Base-by-base conservation (phyloP, 37 sponge, comb jelly and placozoan genomes). In the Bolinopsis microptera region DNA sequence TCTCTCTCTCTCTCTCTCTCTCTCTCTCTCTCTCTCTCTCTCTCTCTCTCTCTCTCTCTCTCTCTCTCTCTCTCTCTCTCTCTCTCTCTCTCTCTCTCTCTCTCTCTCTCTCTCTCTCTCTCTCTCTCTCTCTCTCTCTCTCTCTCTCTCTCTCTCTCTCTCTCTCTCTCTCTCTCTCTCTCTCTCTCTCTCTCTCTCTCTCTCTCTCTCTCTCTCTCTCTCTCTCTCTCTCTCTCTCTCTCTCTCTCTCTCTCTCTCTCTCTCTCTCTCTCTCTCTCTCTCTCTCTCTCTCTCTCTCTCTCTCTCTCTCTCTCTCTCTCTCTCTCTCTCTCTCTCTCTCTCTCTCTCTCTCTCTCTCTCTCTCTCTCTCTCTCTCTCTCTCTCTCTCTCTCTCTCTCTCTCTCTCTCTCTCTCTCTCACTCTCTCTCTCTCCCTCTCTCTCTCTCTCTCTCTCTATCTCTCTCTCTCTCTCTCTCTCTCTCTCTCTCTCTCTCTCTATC, bases 1-100 rank as follows among this genome's bases (percentile, higher is more conserved):
- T 72, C 75, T 72, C 75, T 72, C 75, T 30, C 25, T 72, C 75
- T 72, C 75, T 72, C 75, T 72, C 75, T 30, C 25, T 72, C 75
- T 72, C 75, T 72, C 75, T 72, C 75, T 30, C 25, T 72, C 75
- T 72, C 75, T 72, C 75, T 72, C 75, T 30, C 25, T 72, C 75
- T 72, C 75, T 72, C 75, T 72, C 75, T 30, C 25, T 72, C 75
- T 72, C 75, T 72, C 75, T 72, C 75, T 30, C 25, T 72, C 75
- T 72, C 75, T 72, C 75, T 72, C 75, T 30, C 25, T 72, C 75
- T 72, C 75, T 72, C 75, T 72, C 75, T 30, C 25, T 72, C 75
- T 72, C 75, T 72, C 75, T 72, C 75, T 30, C 25, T 72, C 75
- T 72, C 75, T 72, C 75, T 72, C 75, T 30, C 25, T 72, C 75